Evolutionary conservation across 1,140 invertebrate genomes (phyloP), one percentile per base, ranked within the genome.

Genomic region (Brachionus calyciflorus): DNA sequence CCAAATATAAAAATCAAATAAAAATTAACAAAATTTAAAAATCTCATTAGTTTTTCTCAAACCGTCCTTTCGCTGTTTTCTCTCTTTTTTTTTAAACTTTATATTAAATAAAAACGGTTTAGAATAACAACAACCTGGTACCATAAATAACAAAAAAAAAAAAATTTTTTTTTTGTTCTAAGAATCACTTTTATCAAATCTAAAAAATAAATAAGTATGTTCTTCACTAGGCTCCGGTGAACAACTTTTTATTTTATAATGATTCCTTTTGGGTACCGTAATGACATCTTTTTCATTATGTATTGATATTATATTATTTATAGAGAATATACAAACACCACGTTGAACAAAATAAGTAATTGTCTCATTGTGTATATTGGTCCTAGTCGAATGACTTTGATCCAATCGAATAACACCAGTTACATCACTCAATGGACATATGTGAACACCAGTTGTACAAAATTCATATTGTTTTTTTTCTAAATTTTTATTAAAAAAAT

Each of bases 221-320:
- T 21, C 9, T 21, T 53, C 24, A n/a, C n/a, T n/a, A n/a, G n/a
- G n/a, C n/a, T n/a, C n/a, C 24, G 17, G 33, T 17, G n/a, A 14
- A 33, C 14, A 17, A 60, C 19, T 37, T 17, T 7, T 5, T 3
- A 60, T 37, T 9, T 37, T 37, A 19, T 37, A 60, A 60, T 19
- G 12, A n/a, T 65, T 41, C 41, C 37, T 65, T 44, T 21, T 24
- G 7, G 60, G 60, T 7, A 65, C 44, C 24, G n/a, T 44, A 4
- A 65, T 65, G 30, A 65, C 60, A 65, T 65, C 60, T 44, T 41
- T 44, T 65, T 65, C 37, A 10, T 41, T 1, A 65, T 65, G 60
- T 0, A 46, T 12, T 1, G 60, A 65, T 9, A 65, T 7, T 17
- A 24, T 10, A 21, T 37, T 37, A 65, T 65, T 65, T 24, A 65